These are phyloP conservation scores for Tipula vernalis DNA, from an alignment of 2,888 invertebrate genomes.

Conservation along the genomic window DNA sequence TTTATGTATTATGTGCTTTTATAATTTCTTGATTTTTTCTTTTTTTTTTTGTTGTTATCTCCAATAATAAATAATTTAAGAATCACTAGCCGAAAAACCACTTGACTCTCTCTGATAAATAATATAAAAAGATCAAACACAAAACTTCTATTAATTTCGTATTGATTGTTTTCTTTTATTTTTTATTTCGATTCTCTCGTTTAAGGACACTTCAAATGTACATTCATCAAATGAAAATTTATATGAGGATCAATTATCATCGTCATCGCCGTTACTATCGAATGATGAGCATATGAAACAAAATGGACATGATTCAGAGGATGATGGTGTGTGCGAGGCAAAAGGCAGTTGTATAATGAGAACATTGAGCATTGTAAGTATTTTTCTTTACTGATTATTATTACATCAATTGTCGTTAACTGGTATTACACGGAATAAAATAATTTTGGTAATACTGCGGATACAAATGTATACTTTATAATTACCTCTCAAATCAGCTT, in stretches of 20 bases:
- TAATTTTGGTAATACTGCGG: no score
- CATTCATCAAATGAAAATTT: constrained; percentile 26
- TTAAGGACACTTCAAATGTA: neutral
- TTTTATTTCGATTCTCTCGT: neutral
- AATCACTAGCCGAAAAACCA: neutral
- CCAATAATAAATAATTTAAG: neutral
- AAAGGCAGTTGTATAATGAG: constrained; percentile 29
- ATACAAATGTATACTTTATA: no score
- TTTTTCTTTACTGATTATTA: neutral
- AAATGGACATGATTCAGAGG: constrained; percentile 9
- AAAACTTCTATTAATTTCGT: neutral
- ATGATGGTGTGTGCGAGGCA: constrained; percentile 13
- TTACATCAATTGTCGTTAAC: no score
- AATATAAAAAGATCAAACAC: neutral
- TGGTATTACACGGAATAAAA: no score
- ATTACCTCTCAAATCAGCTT: no score
- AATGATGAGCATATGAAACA: neutral
- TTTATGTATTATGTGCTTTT: neutral
- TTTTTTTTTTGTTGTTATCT: no score
- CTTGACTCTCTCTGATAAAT: neutral
- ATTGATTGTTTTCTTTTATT: neutral
- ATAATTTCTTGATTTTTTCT: neutral
- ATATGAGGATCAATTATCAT: constrained; percentile 29
- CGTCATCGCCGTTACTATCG: constrained; percentile 24
- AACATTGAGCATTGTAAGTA: constrained; percentile 36